Conservation (phyloP, 2,113 vertebrate species). For the Boleophthalmus pectinirostris region DNA sequence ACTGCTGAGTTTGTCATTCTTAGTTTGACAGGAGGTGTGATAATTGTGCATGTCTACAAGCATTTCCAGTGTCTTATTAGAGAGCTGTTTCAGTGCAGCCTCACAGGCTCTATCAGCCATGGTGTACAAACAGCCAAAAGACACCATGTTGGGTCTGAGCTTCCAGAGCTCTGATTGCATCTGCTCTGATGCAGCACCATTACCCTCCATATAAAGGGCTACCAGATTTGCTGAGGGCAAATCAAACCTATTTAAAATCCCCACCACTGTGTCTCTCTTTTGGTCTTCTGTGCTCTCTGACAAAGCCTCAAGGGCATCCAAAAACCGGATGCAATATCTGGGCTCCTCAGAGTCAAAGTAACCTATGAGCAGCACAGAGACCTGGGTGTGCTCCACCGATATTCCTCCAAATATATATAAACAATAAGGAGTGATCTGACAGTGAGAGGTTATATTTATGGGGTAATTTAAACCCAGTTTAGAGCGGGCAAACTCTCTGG, state of each 20-base stretch:
- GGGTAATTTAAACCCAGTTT: slow-evolving; percentile 66
- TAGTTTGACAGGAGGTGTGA: slow-evolving; percentile 44
- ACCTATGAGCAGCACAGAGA: slow-evolving; percentile 68
- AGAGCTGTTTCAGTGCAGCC: slow-evolving; percentile 57
- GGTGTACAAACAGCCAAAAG: slow-evolving; percentile 59
- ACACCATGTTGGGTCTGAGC: slow-evolving; percentile 58
- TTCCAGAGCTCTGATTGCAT: slow-evolving; percentile 63
- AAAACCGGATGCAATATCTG: slow-evolving; percentile 55
- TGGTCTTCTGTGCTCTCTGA: slow-evolving; percentile 29
- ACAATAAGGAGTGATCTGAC: slow-evolving; percentile 70
- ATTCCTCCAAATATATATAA: slow-evolving; percentile 68
- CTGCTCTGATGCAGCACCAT: slow-evolving; percentile 35
- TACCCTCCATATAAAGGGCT: slow-evolving; percentile 55
- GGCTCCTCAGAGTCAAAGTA: slow-evolving; percentile 65
- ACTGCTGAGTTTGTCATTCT: slow-evolving; percentile 54
- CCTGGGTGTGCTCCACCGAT: slow-evolving; percentile 27
- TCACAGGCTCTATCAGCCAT: slow-evolving; percentile 62
- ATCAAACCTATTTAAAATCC: slow-evolving; percentile 63
- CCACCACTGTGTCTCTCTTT: slow-evolving; percentile 30
- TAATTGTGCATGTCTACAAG: slow-evolving; percentile 62
- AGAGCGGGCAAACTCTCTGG: slow-evolving; percentile 32
- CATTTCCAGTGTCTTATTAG: slow-evolving; percentile 54
- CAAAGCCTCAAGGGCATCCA: slow-evolving; percentile 63
- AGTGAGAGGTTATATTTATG: slow-evolving; percentile 52
- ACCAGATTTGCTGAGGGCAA: slow-evolving; percentile 62